Percentiles rank a stretch among this genome's conserved stretches.
phyloP scores from a whole-genome alignment of 1,140 invertebrate genomes.

The Eufriesea mexicana region DNA sequence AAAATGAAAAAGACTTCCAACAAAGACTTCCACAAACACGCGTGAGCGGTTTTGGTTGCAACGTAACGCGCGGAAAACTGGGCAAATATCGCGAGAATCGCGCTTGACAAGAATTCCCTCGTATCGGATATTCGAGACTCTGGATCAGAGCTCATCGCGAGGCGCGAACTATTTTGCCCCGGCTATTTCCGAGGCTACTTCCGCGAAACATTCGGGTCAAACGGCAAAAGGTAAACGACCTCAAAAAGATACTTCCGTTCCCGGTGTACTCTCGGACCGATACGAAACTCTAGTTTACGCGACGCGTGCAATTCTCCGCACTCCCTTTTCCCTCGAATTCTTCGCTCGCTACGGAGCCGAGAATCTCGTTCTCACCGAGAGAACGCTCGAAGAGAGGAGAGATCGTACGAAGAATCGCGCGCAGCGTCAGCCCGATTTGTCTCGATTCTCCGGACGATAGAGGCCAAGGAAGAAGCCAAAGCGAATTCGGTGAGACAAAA shows the following conservation, averaged over 20 bases:
- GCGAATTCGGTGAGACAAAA: neutral
- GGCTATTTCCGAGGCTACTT: constrained; percentile 45
- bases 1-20: neutral
- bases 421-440: neutral
- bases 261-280: neutral
- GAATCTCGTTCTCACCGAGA: neutral
- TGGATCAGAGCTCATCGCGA: constrained; percentile 1
- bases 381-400: neutral
- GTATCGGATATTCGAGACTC: constrained; percentile 19
- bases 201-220: constrained; percentile 43
- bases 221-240: constrained; percentile 50
- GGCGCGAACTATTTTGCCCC: constrained; percentile 17
- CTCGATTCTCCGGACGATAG: neutral
- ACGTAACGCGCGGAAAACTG: neutral
- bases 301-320: constrained; percentile 1
- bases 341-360: neutral
- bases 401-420: neutral
- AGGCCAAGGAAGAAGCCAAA: neutral
- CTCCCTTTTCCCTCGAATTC: neutral
- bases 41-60: neutral
- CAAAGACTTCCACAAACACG: neutral
- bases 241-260: constrained; percentile 43
- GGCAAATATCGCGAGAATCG: neutral
- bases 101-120: neutral
- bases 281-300: constrained; percentile 15